Evolutionary conservation across 2,113 vertebrate species (phyloP).

Genomic region (Prietella phreatophila): DNA sequence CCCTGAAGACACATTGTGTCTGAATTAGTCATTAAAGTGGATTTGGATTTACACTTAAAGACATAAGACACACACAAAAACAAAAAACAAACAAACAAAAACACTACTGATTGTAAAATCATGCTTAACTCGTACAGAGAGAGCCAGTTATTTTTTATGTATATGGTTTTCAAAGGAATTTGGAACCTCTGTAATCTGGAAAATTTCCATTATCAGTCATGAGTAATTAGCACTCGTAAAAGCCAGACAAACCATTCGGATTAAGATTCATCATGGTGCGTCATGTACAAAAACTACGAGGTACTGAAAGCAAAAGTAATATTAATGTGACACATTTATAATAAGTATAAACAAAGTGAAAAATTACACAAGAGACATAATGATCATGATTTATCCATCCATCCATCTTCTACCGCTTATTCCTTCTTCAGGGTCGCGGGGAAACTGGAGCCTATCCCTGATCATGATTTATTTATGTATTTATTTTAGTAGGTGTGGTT

Average conservation of each 20-base stretch:
- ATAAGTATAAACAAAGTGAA: neutral
- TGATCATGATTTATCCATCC: no score
- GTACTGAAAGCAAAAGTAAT: neutral
- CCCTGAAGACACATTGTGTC: neutral
- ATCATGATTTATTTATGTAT: no score
- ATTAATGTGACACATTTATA: neutral
- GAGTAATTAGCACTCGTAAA: neutral
- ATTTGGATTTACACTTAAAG: neutral
- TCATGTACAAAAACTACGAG: neutral
- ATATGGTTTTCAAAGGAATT: neutral
- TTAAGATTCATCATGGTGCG: neutral
- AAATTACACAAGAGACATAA: neutral
- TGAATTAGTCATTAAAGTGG: slow-evolving; percentile 2
- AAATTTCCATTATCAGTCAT: neutral
- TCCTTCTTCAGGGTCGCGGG: no score
- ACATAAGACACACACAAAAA: neutral
- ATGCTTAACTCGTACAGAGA: neutral
- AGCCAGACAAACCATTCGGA: neutral
- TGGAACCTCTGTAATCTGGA: neutral
- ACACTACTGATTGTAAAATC: neutral
- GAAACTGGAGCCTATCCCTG: no score
- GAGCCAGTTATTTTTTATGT: neutral
- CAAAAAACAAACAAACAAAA: neutral
- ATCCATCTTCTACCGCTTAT: no score
- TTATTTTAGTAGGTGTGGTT: neutral